These are phyloP conservation scores for Chymomyza caudatula DNA, from an alignment of 2,888 invertebrate species.

Conservation along the genomic window DNA sequence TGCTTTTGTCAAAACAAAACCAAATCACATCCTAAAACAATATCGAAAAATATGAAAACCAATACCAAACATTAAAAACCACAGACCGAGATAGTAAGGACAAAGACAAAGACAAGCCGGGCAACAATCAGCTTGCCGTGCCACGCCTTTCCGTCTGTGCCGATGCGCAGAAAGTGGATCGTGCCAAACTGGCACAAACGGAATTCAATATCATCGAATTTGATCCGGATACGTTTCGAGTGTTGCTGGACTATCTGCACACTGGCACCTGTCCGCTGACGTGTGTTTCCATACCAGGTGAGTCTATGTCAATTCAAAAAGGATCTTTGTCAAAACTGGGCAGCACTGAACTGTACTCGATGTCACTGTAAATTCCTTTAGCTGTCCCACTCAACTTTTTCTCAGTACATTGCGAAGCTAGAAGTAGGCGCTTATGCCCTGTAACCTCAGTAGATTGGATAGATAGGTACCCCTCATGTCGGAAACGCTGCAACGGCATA, in stretches of 20 bases:
- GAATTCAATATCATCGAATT: constrained; percentile 97
- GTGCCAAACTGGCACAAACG: constrained; percentile 93
- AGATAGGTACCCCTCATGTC: no score
- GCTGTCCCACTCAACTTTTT: no score
- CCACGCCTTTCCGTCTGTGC: constrained; percentile 94
- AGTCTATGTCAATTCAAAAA: no score
- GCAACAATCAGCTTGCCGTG: constrained; percentile 86
- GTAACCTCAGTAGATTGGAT: no score
- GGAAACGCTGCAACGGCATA: no score
- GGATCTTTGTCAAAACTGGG: no score
- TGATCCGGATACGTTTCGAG: constrained; percentile 94
- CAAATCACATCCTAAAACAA: constrained; percentile 3
- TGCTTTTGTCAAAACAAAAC: constrained; percentile 10
- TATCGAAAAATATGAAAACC: constrained; percentile 6
- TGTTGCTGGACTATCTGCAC: constrained; percentile 93
- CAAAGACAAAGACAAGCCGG: constrained; percentile 88
- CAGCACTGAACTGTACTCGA: no score
- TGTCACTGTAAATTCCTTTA: no score
- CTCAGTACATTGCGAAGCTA: no score
- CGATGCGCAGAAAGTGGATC: constrained; percentile 95
- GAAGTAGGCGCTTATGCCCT: no score
- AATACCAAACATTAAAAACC: constrained; percentile 28
- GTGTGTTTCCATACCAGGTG: constrained; percentile 93
- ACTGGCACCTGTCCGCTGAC: constrained; percentile 95
- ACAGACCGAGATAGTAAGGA: constrained; percentile 89